Percentiles rank a stretch among this genome's conserved stretches.
phyloP scores from a whole-genome alignment of 2,797 vertebrate genomes.

The Cossypha caffra region DNA sequence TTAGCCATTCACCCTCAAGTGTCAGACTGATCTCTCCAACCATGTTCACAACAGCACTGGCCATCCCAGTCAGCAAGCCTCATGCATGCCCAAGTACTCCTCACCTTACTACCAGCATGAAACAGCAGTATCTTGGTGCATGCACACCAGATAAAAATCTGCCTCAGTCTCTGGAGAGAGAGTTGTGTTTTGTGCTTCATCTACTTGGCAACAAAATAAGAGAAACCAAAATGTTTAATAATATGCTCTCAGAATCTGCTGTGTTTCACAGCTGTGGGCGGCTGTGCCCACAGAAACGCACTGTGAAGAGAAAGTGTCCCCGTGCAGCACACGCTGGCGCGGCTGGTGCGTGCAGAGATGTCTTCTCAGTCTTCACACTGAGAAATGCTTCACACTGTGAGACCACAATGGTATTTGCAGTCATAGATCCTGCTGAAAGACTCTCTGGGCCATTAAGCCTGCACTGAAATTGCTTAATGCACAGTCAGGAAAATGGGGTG shows the following conservation, averaged over 20 bases:
- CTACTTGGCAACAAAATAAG: constrained; percentile 39
- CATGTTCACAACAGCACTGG: neutral
- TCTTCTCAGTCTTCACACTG: neutral
- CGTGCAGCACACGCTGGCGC: neutral
- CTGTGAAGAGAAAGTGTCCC: neutral
- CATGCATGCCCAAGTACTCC: neutral
- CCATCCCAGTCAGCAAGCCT: neutral
- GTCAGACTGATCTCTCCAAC: neutral
- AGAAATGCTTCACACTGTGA: neutral
- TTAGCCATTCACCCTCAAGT: neutral
- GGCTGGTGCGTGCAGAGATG: neutral
- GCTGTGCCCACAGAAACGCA: constrained; percentile 16
- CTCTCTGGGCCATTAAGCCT: neutral
- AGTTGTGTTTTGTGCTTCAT: neutral
- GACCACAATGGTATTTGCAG: neutral
- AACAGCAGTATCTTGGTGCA: neutral
- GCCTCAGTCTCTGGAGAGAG: neutral
- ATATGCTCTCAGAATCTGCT: constrained; percentile 11
- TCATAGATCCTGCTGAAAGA: neutral
- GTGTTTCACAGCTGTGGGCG: constrained; percentile 22
- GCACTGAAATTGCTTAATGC: neutral
- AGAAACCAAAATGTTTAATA: constrained; percentile 41
- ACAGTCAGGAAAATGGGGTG: neutral
- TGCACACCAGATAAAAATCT: neutral
- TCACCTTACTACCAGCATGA: neutral